Evolutionary conservation across 2,888 invertebrate genomes (phyloP).

Genomic region (Parasteatoda lunata): DNA sequence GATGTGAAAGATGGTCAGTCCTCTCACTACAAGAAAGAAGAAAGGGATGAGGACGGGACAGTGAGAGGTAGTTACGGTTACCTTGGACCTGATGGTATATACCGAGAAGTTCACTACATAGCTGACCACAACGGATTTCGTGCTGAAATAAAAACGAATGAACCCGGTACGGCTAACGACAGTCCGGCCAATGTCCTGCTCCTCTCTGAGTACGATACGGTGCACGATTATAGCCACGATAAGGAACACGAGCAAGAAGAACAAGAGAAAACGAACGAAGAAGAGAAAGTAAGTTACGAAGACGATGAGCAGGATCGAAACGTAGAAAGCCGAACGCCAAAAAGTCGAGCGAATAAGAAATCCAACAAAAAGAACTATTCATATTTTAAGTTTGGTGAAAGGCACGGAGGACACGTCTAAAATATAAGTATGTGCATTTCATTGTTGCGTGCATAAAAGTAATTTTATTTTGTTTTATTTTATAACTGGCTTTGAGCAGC

Average conservation of each 20-base stretch:
- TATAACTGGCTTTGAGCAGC: no score
- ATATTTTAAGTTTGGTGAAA: neutral
- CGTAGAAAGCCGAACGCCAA: neutral
- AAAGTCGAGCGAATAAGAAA: neutral
- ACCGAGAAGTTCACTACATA: constrained; percentile 8
- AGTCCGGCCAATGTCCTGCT: neutral
- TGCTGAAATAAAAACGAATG: constrained; percentile 15
- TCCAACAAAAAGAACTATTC: neutral
- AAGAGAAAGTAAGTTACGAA: neutral
- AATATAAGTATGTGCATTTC: neutral
- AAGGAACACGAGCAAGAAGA: neutral
- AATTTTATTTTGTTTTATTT: no score
- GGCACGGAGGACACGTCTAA: neutral
- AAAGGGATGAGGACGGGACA: constrained; percentile 12
- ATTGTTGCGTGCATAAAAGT: no score
- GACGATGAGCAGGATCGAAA: neutral
- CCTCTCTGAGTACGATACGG: neutral
- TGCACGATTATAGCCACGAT: neutral
- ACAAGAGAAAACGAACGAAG: neutral
- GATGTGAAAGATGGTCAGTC: constrained; percentile 17
- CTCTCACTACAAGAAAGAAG: constrained; percentile 15
- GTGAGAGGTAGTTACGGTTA: constrained; percentile 26
- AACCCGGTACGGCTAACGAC: constrained; percentile 10
- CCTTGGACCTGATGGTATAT: neutral
- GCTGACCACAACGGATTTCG: constrained; percentile 18